These are phyloP conservation scores for Hippocampus kuda DNA, from an alignment of 2,797 vertebrate species.

Conservation along the genomic window DNA sequence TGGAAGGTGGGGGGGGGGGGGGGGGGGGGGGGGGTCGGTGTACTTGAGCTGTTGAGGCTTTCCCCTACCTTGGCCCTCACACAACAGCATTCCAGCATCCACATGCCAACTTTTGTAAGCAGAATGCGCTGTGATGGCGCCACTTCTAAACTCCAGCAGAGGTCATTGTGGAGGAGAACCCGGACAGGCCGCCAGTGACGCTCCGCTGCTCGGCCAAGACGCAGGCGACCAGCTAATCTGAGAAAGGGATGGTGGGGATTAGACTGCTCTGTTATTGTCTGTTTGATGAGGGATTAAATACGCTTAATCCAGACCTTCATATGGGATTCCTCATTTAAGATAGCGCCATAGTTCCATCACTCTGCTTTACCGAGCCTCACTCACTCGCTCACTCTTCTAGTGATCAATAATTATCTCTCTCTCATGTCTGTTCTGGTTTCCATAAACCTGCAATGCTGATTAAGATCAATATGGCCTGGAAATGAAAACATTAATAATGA, in stretches of 20 bases:
- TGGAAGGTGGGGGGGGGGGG: too few species aligned
- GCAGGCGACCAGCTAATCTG: conserved; percentile 64
- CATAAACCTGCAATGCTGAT: not conserved
- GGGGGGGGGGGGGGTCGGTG: too few species aligned
- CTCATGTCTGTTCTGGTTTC: conserved; percentile 2
- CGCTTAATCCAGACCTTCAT: conserved; percentile 74
- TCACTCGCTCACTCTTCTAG: conserved; percentile 33
- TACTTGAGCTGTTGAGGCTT: too few species aligned
- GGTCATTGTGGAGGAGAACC: conserved; percentile 67
- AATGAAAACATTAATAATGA: not conserved
- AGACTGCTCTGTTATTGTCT: conserved; percentile 71
- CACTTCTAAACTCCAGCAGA: conserved; percentile 57
- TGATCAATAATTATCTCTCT: conserved; percentile 47
- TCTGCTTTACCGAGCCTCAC: conserved; percentile 52
- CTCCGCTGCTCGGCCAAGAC: conserved; percentile 47
- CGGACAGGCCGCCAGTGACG: conserved; percentile 44
- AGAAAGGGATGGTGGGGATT: conserved; percentile 63
- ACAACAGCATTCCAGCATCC: conserved; percentile 3
- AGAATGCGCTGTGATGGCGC: conserved; percentile 39
- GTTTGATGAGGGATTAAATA: conserved; percentile 78
- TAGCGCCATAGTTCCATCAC: conserved; percentile 62
- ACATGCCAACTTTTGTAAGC: conserved; percentile 38
- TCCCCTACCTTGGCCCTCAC: not conserved
- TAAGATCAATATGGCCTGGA: not conserved
- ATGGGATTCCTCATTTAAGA: conserved; percentile 74